phyloP scores from a whole-genome alignment of 2,888 invertebrate genomes.

The Caenorhabditis afra region DNA sequence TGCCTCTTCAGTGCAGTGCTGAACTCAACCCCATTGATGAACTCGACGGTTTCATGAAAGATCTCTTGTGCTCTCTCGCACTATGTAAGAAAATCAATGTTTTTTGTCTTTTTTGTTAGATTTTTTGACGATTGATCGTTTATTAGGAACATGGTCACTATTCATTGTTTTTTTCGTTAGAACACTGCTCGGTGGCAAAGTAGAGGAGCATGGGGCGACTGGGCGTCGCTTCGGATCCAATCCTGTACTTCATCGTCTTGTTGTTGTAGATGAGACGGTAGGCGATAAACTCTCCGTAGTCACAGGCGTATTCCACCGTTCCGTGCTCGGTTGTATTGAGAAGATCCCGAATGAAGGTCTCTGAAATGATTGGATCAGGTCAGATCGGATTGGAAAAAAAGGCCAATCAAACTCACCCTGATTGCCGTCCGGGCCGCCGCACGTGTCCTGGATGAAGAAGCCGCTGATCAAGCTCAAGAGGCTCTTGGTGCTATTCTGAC shows the following conservation, averaged over 20 bases:
- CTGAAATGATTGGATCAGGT: neutral
- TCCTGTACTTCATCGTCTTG: conserved; percentile 4
- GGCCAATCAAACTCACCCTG: neutral
- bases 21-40: too few relatives aligned
- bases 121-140: too few relatives aligned
- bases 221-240: neutral
- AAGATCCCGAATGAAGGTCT: neutral
- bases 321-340: neutral
- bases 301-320: neutral
- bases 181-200: conserved; percentile 2
- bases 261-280: conserved; percentile 2
- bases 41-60: too few relatives aligned
- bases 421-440: conserved; percentile 1
- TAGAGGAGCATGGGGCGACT: neutral
- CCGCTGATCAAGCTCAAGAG: neutral
- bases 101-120: too few relatives aligned
- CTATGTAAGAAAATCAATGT: too few relatives aligned
- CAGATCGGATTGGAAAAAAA: too few relatives aligned
- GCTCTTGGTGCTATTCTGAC: neutral
- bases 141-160: too few relatives aligned
- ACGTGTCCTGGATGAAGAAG: conserved; percentile 5
- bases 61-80: too few relatives aligned
- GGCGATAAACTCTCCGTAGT: neutral
- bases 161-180: too few relatives aligned
- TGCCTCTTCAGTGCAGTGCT: too few relatives aligned